phyloP scores from a whole-genome alignment of 2,888 invertebrate genomes.

The Drosophila cognata region DNA sequence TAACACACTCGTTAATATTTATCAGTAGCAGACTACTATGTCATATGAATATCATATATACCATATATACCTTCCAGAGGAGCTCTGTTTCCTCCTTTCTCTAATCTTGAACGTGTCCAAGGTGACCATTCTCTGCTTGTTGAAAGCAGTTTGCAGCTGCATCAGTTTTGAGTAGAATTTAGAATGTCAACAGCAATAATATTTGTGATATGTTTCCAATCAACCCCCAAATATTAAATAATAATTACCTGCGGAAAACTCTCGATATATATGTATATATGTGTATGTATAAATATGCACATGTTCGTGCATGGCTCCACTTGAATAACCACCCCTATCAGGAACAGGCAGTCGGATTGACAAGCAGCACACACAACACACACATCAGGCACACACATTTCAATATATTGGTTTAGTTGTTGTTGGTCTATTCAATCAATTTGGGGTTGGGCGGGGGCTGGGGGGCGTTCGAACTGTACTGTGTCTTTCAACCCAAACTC shows the following conservation, averaged over 20 bases:
- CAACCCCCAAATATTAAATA: slow-evolving; percentile 21
- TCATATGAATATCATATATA: neutral
- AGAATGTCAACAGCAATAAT: slow-evolving; percentile 1
- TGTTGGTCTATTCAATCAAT: slow-evolving; percentile 46
- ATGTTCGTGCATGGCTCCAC: slow-evolving; percentile 19
- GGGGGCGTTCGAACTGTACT: slow-evolving; percentile 15
- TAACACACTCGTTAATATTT: rapidly evolving
- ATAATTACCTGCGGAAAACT: slow-evolving; percentile 35
- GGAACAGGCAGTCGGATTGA: slow-evolving; percentile 20
- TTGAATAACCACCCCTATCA: slow-evolving; percentile 42
- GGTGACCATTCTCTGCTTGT: neutral
- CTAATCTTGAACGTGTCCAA: neutral
- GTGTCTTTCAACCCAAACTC: slow-evolving; percentile 14
- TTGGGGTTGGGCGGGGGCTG: neutral
- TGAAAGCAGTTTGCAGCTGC: neutral
- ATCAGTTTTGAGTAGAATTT: neutral
- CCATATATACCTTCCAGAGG: neutral
- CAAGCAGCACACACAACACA: slow-evolving; percentile 15
- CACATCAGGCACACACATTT: slow-evolving; percentile 1
- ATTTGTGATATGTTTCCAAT: slow-evolving; percentile 1
- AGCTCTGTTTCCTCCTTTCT: neutral
- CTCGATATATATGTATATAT: neutral
- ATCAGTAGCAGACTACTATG: neutral
- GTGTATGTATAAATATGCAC: neutral
- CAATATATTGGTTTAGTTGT: slow-evolving; percentile 34